Conservation (phyloP, 2,113 vertebrate species). For the Apeltes quadracus region DNA sequence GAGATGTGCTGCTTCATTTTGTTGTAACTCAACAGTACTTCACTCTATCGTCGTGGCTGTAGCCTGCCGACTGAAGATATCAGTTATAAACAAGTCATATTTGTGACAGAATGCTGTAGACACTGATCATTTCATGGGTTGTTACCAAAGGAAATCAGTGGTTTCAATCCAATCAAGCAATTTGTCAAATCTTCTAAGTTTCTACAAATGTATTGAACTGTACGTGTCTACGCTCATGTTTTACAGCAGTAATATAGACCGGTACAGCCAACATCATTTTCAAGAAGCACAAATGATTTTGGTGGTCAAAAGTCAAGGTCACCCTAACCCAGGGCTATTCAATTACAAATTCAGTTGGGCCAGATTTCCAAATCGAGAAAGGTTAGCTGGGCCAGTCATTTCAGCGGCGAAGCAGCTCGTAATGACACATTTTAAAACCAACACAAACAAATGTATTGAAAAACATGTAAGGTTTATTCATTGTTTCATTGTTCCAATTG, state of each 20-base stretch:
- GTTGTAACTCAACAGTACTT: neutral
- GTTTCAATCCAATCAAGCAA: neutral
- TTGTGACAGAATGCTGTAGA: neutral
- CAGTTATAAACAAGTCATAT: neutral
- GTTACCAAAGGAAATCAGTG: neutral
- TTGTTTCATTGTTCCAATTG: no score
- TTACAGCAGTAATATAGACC: no score
- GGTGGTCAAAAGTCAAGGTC: neutral
- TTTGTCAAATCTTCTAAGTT: neutral
- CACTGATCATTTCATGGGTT: neutral
- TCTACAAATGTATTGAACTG: neutral
- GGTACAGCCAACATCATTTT: neutral
- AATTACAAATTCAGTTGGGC: no score
- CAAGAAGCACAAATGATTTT: no score
- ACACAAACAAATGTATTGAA: no score
- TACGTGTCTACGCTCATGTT: neutral
- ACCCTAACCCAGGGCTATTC: no score
- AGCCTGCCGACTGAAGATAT: neutral
- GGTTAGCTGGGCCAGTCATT: no score
- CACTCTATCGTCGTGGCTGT: neutral
- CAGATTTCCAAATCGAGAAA: no score
- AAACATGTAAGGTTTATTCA: no score
- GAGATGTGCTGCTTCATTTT: conserved; percentile 6
- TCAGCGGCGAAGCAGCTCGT: no score
- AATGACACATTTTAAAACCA: no score